Evolutionary conservation across 2,113 vertebrate genomes (phyloP), one percentile per base, ranked within the genome.

Genomic region (Tyto alba): DNA sequence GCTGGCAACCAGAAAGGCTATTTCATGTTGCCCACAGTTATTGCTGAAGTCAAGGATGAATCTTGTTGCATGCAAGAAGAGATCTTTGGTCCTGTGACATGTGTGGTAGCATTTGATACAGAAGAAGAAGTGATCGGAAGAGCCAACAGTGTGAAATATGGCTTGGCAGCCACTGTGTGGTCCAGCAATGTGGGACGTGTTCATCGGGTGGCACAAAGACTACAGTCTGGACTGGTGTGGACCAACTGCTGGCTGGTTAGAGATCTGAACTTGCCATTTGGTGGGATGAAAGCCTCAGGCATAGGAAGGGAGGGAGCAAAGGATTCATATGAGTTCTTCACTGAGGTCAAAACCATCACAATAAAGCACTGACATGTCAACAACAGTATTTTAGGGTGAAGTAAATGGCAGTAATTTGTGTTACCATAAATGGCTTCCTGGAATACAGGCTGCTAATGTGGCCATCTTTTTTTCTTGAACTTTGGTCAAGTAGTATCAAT

Each of bases 221-320:
- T 99, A 13, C 98, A 99, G 92, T 96, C 98, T 1, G 99, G 99
- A 2, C 69, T 99, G 96, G 99, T 99, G 80, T 99, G 99, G 99
- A 99, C 98, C 97, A 99, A 99, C 97, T 99, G 99, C 97, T 99
- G 99, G 99, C 97, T 99, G 67, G 95, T 99, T 94, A 98, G 99
- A 74, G 99, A 99, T 92, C 98, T 99, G 92, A 99, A 99, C 90
- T 98, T 99, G 91, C 99, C 99, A 4, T 99, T 99, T 29, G 99
- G 99, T 40, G 99, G 99, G 32, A 99, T 99, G 99, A 99, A 99
- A 97, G 97, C 97, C 88, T 99, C 99, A 16, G 99, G 99, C 10
- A 88, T 99, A 72, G 99, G 99, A 34, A 98, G 99, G 91, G 99
- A 99, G 50, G 99, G 99, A 50, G 99, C 97, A 88, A 99, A 98